A percentile compares a stretch with the other conserved stretches of the same genome.
Evolutionary conservation across 2,113 vertebrate genomes (phyloP).

Genomic region (Pitta sordida): DNA sequence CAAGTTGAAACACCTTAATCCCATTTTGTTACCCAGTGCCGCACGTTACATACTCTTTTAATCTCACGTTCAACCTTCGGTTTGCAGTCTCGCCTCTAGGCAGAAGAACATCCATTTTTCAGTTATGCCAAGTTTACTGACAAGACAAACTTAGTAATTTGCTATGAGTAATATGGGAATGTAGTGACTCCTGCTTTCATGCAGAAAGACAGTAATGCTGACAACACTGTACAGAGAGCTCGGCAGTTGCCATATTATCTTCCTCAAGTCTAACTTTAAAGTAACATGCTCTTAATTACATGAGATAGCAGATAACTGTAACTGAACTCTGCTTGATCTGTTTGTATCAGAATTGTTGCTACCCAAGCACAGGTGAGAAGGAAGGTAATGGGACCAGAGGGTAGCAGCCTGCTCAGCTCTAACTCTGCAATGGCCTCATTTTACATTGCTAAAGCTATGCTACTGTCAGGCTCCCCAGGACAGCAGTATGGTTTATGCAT

Average conservation of each 20-base stretch:
- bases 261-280: not conserved
- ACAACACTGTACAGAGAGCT: not conserved
- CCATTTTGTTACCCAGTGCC: not conserved
- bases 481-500: not conserved
- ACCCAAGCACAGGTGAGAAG: not conserved
- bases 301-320: not conserved
- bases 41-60: constrained; percentile 69
- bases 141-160: not conserved
- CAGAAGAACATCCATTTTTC: not conserved
- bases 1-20: not conserved
- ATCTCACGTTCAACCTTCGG: constrained; percentile 60
- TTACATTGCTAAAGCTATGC: not conserved
- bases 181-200: not conserved
- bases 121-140: not conserved
- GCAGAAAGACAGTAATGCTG: not conserved
- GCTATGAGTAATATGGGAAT: not conserved
- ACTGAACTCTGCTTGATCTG: too few species aligned
- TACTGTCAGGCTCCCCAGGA: not conserved
- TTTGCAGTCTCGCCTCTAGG: constrained; percentile 75
- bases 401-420: not conserved
- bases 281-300: not conserved
- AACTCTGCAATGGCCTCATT: not conserved
- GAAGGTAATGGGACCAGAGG: not conserved
- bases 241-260: not conserved
- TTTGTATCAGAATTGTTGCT: not conserved